These are phyloP conservation scores for Otolemur crassicaudatus DNA, from an alignment of 2,797 vertebrate genomes.

Conservation along the genomic window DNA sequence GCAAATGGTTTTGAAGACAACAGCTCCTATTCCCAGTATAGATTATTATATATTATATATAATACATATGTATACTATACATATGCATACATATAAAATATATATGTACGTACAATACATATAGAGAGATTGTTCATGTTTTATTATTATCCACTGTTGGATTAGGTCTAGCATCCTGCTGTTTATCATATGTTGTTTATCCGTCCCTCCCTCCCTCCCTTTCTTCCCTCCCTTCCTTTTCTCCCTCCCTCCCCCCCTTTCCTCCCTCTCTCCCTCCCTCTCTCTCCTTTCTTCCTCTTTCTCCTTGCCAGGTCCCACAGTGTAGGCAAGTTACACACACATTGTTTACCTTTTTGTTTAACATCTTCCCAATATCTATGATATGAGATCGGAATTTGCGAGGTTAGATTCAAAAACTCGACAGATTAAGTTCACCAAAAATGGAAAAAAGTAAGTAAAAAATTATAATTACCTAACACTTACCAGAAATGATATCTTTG, in stretches of 20 bases:
- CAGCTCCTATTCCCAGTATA: neutral
- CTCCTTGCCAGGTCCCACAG: neutral
- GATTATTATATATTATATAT: too few relatives aligned
- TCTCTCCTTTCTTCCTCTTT: neutral
- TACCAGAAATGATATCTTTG: neutral
- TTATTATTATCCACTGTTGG: too few relatives aligned
- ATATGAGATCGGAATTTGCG: neutral
- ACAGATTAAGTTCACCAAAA: neutral
- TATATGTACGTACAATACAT: too few relatives aligned
- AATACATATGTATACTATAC: too few relatives aligned
- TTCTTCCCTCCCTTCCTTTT: neutral
- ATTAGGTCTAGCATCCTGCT: too few relatives aligned
- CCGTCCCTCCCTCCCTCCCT: neutral
- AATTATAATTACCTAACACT: neutral
- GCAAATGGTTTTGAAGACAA: neutral
- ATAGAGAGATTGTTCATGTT: too few relatives aligned
- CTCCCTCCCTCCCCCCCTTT: rapidly evolving
- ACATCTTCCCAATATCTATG: neutral
- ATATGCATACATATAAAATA: too few relatives aligned
- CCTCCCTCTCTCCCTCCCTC: rapidly evolving
- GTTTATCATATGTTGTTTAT: too few relatives aligned
- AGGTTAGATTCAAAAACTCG: neutral
- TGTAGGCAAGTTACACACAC: neutral
- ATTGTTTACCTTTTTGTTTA: neutral
- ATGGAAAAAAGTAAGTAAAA: neutral